A percentile compares a stretch with the other conserved stretches of the same genome.
Conservation (phyloP, 2,888 invertebrate species). For the Linyphia triangularis region DNA sequence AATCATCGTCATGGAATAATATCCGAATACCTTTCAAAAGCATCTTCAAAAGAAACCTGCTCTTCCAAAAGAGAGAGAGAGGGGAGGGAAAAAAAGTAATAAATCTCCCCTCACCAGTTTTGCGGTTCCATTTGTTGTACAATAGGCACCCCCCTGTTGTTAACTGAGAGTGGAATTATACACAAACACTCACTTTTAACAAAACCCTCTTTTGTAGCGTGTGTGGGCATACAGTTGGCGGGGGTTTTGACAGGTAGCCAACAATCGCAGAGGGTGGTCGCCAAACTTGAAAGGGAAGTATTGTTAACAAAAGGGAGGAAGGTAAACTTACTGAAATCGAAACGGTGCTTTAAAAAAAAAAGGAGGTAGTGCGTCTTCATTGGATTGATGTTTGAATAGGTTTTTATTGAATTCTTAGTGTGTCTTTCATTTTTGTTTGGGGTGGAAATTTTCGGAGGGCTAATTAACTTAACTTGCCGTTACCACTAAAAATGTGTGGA, state of each 20-base stretch:
- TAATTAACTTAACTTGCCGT: no score
- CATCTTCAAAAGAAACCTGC: background rate
- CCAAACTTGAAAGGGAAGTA: background rate
- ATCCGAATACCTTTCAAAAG: background rate
- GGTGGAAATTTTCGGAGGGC: no score
- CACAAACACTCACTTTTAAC: background rate
- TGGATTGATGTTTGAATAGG: no score
- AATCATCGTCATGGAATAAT: no score
- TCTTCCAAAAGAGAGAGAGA: background rate
- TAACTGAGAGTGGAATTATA: background rate
- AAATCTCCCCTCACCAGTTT: background rate
- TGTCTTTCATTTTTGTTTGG: no score
- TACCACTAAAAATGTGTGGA: no score
- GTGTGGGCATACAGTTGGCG: background rate
- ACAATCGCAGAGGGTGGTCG: background rate
- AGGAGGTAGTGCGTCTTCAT: background rate
- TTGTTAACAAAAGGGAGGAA: conserved; percentile 3
- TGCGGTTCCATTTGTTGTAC: background rate
- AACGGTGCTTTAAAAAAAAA: background rate
- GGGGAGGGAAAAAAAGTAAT: background rate
- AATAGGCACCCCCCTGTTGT: background rate
- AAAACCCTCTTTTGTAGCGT: background rate
- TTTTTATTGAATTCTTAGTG: no score
- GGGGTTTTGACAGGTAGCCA: background rate
- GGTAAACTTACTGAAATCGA: background rate